Base-by-base conservation (phyloP, 2,888 invertebrate genomes). In the Drepanosiphum platanoidis region DNA sequence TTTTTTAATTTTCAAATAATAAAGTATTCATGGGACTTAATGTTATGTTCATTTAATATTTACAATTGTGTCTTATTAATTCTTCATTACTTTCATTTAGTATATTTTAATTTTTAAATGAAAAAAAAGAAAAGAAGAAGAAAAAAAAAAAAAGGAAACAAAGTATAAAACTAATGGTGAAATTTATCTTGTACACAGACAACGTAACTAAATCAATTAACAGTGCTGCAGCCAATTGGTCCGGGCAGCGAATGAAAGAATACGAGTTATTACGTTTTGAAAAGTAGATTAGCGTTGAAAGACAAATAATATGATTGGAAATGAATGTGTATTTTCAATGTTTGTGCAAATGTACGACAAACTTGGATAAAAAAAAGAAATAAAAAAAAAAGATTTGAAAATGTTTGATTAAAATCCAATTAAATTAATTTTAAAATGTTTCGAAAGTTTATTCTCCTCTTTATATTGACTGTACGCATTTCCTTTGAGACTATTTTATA, bases 251-350 rank as follows among this genome's bases (percentile, higher is more conserved):
- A 77, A 61, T 77, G 30, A 36, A 30, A 77, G 36, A 77, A 61
- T 61, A 27, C 18, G 8, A 70, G 11, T 70, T 36, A 39, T 36
- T 39, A 61, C 36, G 36, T 77, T 77, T 77, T 77, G 36, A 77
- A 75, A 77, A 61, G 61, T 77, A 61, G 61, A 61, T 77, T 61
- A 39, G 36, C 61, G 61, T 7, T 27, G 46, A 75, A 52, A 75
- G n/a, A 75, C 32, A 75, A 52, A 58, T n/a, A 75, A 34, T 52
- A 46, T 34, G 74, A 75, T 75, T 75, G 52, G 52, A 75, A 75
- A 75, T 52, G 32, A 75, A 75, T 52, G 32, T 58, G 52, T 74
- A 74, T 52, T 52, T 61, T 13, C 52, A 52, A 46, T 72, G 72
- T 72, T 52, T 52, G 52, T 32, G 61, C 8, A 61, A n/a, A 61